Conservation (phyloP, 1,140 invertebrate species). For the Centruroides vittatus region DNA sequence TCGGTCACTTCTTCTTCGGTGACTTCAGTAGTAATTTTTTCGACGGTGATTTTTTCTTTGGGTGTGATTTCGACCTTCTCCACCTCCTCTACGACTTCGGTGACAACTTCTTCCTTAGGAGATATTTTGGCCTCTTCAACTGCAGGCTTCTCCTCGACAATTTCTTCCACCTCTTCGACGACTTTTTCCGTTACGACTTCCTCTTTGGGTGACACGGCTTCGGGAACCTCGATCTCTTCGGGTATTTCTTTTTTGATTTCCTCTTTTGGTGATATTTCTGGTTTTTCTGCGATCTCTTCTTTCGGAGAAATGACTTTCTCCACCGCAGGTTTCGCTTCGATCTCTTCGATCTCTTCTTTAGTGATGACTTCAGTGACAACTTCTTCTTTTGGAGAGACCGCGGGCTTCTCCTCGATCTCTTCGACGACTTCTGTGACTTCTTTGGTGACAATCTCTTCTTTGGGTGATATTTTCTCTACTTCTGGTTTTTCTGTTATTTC, state of each 20-base stretch:
- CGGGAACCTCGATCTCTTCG: slow-evolving; percentile 7
- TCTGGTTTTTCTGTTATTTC: too few species aligned
- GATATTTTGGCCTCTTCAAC: too few species aligned
- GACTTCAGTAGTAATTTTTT: background rate
- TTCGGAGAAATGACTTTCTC: too few species aligned
- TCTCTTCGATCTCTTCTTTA: slow-evolving; percentile 35
- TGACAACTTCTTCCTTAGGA: background rate
- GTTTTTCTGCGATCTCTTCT: background rate
- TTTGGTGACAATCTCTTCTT: too few species aligned
- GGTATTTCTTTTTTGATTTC: slow-evolving; percentile 4
- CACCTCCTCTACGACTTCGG: background rate
- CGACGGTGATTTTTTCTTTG: background rate
- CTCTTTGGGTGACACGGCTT: background rate
- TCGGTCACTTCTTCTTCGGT: background rate
- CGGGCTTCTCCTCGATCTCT: slow-evolving; percentile 4
- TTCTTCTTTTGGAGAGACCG: slow-evolving; percentile 19
- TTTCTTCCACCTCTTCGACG: too few species aligned
- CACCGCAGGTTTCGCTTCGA: slow-evolving; percentile 27
- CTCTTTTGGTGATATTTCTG: background rate
- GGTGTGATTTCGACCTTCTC: too few species aligned
- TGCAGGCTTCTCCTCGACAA: too few species aligned
- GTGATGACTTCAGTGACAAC: slow-evolving; percentile 26
- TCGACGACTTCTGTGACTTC: slow-evolving; percentile 12
- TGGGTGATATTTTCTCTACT: too few species aligned
- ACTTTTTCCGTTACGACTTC: slow-evolving; percentile 19